These are phyloP conservation scores for Megalonaias nervosa DNA, from an alignment of 1,140 invertebrate genomes.

Conservation along the genomic window DNA sequence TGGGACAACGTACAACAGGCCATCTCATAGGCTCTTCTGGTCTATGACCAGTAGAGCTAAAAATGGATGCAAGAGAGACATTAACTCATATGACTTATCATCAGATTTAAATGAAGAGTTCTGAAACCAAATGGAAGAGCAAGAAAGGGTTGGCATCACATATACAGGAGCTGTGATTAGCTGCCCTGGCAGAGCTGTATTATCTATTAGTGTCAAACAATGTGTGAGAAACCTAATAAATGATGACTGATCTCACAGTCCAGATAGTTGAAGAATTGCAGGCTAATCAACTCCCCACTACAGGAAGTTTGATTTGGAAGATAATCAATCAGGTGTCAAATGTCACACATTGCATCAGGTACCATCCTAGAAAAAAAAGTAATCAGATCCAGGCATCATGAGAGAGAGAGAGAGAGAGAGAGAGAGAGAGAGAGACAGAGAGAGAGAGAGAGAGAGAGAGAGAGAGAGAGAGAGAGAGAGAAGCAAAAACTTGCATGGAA, in stretches of 20 bases:
- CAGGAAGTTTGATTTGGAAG: not conserved
- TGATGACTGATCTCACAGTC: not conserved
- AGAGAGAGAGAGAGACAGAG: slow-evolving; percentile 26
- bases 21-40: no score
- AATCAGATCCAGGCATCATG: not conserved
- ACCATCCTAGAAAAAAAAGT: not conserved
- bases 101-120: no score
- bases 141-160: no score
- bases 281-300: not conserved
- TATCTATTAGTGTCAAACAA: not conserved
- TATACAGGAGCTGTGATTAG: no score
- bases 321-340: not conserved
- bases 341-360: not conserved
- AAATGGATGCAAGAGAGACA: no score
- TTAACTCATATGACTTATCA: no score
- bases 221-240: no score
- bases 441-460: slow-evolving; percentile 72
- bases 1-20: no score
- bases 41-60: no score
- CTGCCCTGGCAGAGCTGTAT: not conserved
- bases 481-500: slow-evolving; percentile 42
- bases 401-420: slow-evolving; percentile 25
- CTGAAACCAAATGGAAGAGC: no score
- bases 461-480: slow-evolving; percentile 37
- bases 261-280: not conserved